Conservation (phyloP, 2,888 invertebrate genomes). For the Drosophila infuscata region DNA sequence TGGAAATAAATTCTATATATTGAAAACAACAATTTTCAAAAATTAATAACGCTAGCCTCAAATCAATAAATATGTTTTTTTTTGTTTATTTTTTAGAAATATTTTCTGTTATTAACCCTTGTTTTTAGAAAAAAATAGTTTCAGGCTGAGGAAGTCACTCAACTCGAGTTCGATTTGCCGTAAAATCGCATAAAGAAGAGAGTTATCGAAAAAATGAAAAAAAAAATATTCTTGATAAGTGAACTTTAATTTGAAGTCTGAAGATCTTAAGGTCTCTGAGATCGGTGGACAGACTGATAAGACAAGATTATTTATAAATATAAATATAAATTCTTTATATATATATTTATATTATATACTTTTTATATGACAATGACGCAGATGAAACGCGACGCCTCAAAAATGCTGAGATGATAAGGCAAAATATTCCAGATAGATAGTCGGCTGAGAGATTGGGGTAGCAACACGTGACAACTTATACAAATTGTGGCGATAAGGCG, state of each 20-base stretch:
- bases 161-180: too few relatives aligned
- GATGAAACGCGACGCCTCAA: conserved; percentile 32
- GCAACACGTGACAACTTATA: conserved; percentile 50
- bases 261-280: not conserved
- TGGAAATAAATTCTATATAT: not conserved
- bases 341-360: not conserved
- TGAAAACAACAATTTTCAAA: not conserved
- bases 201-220: not conserved
- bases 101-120: too few relatives aligned
- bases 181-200: not conserved
- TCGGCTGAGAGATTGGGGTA: conserved; percentile 14
- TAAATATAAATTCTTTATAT: not conserved
- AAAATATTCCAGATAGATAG: conserved; percentile 3
- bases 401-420: conserved; percentile 16
- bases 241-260: not conserved
- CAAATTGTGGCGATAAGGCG: conserved; percentile 38
- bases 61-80: too few relatives aligned
- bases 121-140: too few relatives aligned
- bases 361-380: conserved; percentile 40
- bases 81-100: not conserved
- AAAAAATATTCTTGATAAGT: not conserved
- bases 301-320: not conserved
- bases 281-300: not conserved
- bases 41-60: not conserved
- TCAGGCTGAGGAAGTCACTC: too few relatives aligned